These are phyloP conservation scores for Acanthis flammea DNA, from an alignment of 2,797 vertebrate species.

Conservation along the genomic window DNA sequence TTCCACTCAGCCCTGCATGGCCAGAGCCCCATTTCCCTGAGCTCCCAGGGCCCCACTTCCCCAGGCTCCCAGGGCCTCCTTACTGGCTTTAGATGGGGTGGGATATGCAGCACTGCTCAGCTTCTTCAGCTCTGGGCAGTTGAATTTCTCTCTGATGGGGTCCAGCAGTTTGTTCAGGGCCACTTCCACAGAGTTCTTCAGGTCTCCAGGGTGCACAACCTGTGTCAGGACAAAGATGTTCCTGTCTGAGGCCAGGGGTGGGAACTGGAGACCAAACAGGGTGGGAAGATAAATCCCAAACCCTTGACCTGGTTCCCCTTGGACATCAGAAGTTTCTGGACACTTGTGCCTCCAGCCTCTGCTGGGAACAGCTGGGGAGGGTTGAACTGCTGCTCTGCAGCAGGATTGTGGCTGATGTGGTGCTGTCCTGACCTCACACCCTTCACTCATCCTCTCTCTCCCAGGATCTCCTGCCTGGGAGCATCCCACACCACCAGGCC, in stretches of 20 bases:
- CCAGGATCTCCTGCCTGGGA: rapidly evolving
- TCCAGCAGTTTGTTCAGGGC: constrained; percentile 90
- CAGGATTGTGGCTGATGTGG: not conserved
- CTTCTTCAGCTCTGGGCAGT: constrained; percentile 86
- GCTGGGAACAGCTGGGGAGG: not conserved
- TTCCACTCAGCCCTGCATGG: not conserved
- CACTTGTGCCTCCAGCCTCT: not conserved
- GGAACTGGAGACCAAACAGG: not conserved
- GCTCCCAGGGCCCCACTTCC: not conserved
- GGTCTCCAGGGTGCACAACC: constrained; percentile 92
- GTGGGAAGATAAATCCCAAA: not conserved
- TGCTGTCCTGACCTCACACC: not conserved
- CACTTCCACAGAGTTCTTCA: constrained; percentile 92
- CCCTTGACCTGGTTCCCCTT: not conserved
- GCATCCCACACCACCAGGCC: not conserved
- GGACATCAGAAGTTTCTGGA: not conserved
- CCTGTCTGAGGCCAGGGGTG: not conserved
- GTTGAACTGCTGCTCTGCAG: not conserved
- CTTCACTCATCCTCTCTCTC: not conserved
- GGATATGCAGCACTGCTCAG: constrained; percentile 86
- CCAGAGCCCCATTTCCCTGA: not conserved
- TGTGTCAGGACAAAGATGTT: constrained; percentile 38
- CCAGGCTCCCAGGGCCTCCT: constrained; percentile 18
- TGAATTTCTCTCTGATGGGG: constrained; percentile 94
- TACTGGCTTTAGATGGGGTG: constrained; percentile 85